phyloP scores from a whole-genome alignment of 2,113 vertebrate species.

The Tichodroma muraria region DNA sequence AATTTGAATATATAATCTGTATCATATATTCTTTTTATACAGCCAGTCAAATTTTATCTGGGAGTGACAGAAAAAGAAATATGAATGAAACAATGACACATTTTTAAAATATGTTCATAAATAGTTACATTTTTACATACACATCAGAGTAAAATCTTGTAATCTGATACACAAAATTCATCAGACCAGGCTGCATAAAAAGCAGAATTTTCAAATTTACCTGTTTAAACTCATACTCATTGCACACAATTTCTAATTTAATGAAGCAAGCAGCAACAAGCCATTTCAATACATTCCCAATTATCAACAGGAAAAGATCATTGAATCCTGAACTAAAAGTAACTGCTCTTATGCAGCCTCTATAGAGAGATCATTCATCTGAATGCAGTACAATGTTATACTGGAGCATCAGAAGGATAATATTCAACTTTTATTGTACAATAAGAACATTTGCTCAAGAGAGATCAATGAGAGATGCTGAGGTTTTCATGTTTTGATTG shows the following conservation, averaged over 20 bases:
- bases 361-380: background rate
- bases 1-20: background rate
- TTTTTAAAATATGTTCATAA: background rate
- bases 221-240: background rate
- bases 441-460: background rate
- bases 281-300: background rate
- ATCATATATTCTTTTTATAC: background rate
- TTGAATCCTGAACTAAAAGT: constrained; percentile 8
- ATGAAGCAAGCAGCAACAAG: background rate
- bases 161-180: background rate
- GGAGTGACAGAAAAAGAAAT: background rate
- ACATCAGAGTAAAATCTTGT: background rate
- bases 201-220: constrained; percentile 14
- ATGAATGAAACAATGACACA: background rate
- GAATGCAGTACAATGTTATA: background rate
- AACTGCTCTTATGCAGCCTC: background rate
- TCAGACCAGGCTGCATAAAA: background rate
- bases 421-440: background rate
- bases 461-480: background rate
- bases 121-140: background rate
- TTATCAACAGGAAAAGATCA: constrained; percentile 8
- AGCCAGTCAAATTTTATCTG: background rate
- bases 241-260: background rate
- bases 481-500: background rate
- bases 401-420: background rate